Base-by-base conservation (phyloP, 2,888 invertebrate genomes). In the Abrostola tripartita region DNA sequence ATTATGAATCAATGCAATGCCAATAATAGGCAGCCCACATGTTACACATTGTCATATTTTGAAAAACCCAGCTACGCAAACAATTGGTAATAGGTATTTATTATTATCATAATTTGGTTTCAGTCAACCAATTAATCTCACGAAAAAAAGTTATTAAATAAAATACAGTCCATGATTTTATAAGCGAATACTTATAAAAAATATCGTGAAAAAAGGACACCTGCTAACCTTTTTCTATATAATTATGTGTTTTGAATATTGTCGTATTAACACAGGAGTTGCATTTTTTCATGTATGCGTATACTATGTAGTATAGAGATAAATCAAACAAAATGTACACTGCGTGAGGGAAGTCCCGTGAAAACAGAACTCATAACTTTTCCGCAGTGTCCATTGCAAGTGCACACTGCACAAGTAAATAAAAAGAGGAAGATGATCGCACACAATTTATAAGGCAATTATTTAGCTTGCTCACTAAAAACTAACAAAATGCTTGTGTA, bases 361-460 rank as follows among this genome's bases (percentile, higher is more conserved):
- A 38, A 72, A 72, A 61, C 44, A 66, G 14, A 57, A 63, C 42
- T 53, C 61, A 65, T 70, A 68, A 67, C 62, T 77, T 65, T 53
- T 40, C 40, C 53, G 66, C 65, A 74, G 73, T 73, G 68, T 65
- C 63, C 72, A 81, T 76, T 76, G 71, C 74, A 79, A 60, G 70
- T 72, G 64, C 57, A 73, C 71, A 60, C 68, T 72, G 64, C 57
- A 73, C 71, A 71, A 71, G 64, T 72, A 78, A 81, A 82, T 78
- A 79, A 82, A 81, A 74, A 65, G 54, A 61, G 64, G 59, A 66
- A 82, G 82, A 82, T 84, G 82, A 82, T 71, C 69, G 62, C 61
- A 52, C 57, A 58, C 54, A 83, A 85, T 85, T 84, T 85, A 85
- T 84, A 74, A 75, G 71, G 79, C 80, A 79, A 81, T 83, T 76